Conservation (phyloP, 2,113 vertebrate species). For the Lamprologus lemairii region DNA sequence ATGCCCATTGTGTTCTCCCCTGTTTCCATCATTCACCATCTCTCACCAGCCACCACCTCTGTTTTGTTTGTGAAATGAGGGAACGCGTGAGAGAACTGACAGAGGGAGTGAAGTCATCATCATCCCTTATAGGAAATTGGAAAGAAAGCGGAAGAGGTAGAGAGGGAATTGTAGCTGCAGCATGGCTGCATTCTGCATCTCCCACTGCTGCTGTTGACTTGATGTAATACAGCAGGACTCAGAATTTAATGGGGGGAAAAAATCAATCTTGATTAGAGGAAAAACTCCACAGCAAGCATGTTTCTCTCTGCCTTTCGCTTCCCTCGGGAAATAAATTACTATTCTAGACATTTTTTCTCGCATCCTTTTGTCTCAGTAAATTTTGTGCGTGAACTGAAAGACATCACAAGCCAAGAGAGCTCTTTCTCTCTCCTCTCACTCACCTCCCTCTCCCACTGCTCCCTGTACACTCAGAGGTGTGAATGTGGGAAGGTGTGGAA, state of each 20-base stretch:
- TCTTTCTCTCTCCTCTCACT: not conserved
- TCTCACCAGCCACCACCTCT: not conserved
- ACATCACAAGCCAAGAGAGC: not conserved
- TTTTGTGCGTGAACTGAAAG: not conserved
- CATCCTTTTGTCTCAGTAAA: not conserved
- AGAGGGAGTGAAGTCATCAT: not conserved
- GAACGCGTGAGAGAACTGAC: not conserved
- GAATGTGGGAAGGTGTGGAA: conserved; percentile 9
- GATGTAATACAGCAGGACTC: not conserved
- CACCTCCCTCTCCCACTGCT: not conserved
- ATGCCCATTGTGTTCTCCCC: not conserved
- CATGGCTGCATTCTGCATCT: not conserved
- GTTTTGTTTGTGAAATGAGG: not conserved
- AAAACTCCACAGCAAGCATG: not conserved
- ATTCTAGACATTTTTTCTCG: not conserved
- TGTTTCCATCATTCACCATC: not conserved
- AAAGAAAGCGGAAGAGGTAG: not conserved
- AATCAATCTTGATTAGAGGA: conserved; percentile 16
- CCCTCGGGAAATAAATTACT: not conserved
- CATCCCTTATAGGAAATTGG: not conserved
- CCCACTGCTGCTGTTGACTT: not conserved
- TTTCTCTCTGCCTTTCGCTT: not conserved
- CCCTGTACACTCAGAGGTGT: not conserved
- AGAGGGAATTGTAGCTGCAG: not conserved
- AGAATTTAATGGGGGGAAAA: not conserved